Evolutionary conservation across 2,797 vertebrate species (phyloP), one percentile per base, ranked within the genome.

Genomic region (Tapirus indicus): DNA sequence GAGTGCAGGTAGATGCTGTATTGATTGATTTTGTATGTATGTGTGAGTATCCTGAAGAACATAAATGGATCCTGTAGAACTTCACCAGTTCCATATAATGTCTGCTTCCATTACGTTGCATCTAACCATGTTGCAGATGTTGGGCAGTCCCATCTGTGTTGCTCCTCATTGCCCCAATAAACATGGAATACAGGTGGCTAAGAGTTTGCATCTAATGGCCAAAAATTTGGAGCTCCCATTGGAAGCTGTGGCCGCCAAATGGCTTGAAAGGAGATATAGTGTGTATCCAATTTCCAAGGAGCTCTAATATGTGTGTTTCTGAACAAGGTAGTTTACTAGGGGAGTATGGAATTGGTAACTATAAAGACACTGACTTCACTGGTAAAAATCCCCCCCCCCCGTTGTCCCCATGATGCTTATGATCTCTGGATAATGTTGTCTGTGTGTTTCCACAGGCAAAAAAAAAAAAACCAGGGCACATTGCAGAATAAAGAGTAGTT

Each of bases 401-500:
- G 1, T 62, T 96, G 47, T 54, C 49, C 29, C 27, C 38, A 7
- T 85, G 47, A 86, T 93, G 25, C 17, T 77, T 94, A 49, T 52
- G 32, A 72, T 87, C 21, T 58, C 47, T 80, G 6, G 23, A 25
- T 93, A 74, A 49, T 83, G 29, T 25, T 38, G 54, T 85, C 71
- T 97, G 5, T 88, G 27, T 92, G 32, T 82, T 96, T 95, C 78
- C 77, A 5, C 29, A 94, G 60, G 49, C 62, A 84, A 47, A 85
- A 41, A 75, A n/a, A n/a, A 60, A 62, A 29, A 38, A 38, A 38
- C 38, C 11, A 20, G 7, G 20, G 18, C 23, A 91, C n/a, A 27
- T 66, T 35, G 18, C 56, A 96, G 54, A 91, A 58, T 74, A 94
- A 20, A 96, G 29, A 91, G 12, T 93, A 66, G 52, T 49, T 96